Conservation (phyloP, 1,140 invertebrate genomes). For the Anadara kagoshimensis region DNA sequence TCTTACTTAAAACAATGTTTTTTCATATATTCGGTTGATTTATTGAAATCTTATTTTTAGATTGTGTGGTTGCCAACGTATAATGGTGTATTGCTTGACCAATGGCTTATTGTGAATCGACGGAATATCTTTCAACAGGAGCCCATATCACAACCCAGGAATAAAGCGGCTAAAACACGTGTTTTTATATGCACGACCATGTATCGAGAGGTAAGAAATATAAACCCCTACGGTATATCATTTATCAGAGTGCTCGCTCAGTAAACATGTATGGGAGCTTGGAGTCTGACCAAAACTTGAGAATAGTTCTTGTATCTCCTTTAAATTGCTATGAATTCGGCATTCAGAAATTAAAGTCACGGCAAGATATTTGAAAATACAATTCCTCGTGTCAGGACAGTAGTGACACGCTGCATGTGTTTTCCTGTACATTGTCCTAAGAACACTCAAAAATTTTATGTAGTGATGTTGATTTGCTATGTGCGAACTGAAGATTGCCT, state of each 20-base stretch:
- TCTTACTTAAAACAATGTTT: too few species aligned
- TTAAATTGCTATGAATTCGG: neutral
- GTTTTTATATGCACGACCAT: constrained; percentile 67
- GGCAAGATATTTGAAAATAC: too few species aligned
- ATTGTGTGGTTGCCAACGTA: constrained; percentile 57
- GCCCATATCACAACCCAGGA: neutral
- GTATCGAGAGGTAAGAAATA: constrained; percentile 58
- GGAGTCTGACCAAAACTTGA: neutral
- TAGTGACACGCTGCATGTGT: too few species aligned
- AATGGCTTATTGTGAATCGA: constrained; percentile 47
- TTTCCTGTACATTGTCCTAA: too few species aligned
- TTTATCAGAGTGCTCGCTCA: neutral
- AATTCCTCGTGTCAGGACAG: too few species aligned
- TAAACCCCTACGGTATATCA: neutral
- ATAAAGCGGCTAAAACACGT: constrained; percentile 17
- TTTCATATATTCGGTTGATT: too few species aligned
- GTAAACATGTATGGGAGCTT: neutral
- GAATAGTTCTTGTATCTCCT: neutral
- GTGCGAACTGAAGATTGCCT: too few species aligned
- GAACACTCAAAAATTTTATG: too few species aligned
- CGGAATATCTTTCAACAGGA: neutral
- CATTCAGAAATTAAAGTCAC: too few species aligned
- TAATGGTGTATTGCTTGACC: constrained; percentile 48
- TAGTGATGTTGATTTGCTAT: too few species aligned
- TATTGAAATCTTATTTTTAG: too few species aligned